These are phyloP conservation scores for Martes martes DNA, from an alignment of 2,113 vertebrate species.

Conservation along the genomic window DNA sequence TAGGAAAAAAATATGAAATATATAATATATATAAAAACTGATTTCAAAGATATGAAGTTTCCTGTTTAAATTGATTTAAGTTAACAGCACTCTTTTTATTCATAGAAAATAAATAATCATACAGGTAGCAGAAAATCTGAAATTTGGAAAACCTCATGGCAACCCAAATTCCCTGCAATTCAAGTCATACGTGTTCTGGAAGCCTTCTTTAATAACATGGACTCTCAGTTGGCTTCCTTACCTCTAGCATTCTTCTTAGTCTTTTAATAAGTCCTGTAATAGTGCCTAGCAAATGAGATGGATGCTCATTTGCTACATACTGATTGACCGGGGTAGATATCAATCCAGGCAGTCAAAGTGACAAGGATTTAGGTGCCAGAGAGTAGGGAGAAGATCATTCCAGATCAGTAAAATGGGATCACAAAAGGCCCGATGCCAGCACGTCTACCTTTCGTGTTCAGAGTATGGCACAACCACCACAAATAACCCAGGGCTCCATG, in stretches of 20 bases:
- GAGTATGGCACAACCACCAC: not conserved
- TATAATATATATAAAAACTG: not conserved
- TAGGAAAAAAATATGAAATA: not conserved
- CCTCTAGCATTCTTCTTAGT: not conserved
- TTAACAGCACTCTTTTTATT: not conserved
- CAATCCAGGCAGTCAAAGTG: not conserved
- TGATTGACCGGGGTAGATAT: not conserved
- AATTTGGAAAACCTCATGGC: not conserved
- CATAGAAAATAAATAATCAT: not conserved
- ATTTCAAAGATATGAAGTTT: not conserved
- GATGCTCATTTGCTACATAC: not conserved
- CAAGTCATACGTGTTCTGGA: not conserved
- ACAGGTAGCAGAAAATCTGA: not conserved
- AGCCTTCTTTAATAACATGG: not conserved
- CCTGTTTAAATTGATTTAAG: not conserved
- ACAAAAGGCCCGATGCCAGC: not conserved
- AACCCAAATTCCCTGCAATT: not conserved
- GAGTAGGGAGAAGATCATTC: not conserved
- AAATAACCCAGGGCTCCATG: not conserved
- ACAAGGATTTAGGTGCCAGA: not conserved
- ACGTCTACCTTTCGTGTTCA: not conserved
- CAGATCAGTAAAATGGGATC: not conserved
- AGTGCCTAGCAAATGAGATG: not conserved
- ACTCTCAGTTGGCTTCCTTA: not conserved
- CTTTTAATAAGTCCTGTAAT: not conserved